Conservation (phyloP, 2,797 vertebrate genomes). For the Morelia viridis region DNA sequence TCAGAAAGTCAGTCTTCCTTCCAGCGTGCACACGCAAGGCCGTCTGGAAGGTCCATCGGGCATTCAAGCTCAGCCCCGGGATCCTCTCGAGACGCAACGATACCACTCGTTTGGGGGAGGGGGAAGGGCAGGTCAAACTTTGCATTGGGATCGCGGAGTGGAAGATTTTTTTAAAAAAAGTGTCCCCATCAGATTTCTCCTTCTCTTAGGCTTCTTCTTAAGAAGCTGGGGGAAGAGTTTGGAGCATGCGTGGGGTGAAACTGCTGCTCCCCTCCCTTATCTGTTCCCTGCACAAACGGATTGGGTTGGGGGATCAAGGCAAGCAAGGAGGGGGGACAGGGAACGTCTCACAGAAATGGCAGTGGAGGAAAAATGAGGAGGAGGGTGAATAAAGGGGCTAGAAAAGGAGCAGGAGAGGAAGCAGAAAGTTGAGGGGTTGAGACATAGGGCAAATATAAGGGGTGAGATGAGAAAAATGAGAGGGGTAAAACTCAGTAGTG, state of each 20-base stretch:
- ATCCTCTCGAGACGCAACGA: background rate
- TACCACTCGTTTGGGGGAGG: background rate
- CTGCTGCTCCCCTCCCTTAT: constrained; percentile 21
- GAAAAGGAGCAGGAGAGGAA: background rate
- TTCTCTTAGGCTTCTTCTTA: constrained; percentile 4
- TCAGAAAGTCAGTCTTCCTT: background rate
- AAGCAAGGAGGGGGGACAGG: background rate
- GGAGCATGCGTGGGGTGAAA: constrained; percentile 49
- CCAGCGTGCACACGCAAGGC: no score
- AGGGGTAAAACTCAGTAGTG: background rate
- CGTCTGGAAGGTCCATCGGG: background rate
- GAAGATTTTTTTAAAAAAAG: background rate
- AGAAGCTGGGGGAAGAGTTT: constrained; percentile 42
- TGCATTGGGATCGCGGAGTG: constrained; percentile 30
- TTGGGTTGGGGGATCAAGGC: background rate
- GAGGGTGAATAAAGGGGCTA: no score
- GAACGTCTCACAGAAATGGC: background rate
- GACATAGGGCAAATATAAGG: background rate
- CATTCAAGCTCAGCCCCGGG: background rate
- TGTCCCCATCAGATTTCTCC: background rate
- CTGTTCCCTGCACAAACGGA: background rate
- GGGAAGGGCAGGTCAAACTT: constrained; percentile 42
- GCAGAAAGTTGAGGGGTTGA: background rate
- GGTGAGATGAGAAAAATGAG: background rate
- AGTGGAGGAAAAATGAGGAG: no score